Conservation (phyloP, 2,888 invertebrate species). For the Margaritifera margaritifera region DNA sequence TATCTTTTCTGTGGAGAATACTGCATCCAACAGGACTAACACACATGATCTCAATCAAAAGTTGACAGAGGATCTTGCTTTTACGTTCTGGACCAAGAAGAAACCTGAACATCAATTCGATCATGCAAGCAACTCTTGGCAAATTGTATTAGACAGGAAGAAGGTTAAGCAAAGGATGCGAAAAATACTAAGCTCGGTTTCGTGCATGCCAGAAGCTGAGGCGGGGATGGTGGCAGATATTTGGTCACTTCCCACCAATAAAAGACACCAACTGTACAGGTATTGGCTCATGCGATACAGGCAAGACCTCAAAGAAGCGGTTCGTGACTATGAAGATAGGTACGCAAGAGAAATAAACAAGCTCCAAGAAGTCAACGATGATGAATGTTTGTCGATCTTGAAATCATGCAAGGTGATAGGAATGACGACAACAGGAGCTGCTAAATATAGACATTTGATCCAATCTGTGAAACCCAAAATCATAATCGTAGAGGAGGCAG, state of each 20-base stretch:
- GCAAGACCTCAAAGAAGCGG: constrained; percentile 23
- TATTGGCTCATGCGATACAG: constrained; percentile 64
- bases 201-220: constrained; percentile 40
- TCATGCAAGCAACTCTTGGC: too few relatives aligned
- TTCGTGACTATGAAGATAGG: constrained; percentile 24
- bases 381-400: constrained; percentile 54
- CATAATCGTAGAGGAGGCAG: constrained; percentile 87
- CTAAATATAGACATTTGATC: constrained; percentile 56
- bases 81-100: too few relatives aligned
- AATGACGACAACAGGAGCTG: constrained; percentile 72
- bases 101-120: too few relatives aligned
- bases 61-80: too few relatives aligned
- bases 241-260: constrained; percentile 50
- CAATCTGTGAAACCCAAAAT: constrained; percentile 68
- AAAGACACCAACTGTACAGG: constrained; percentile 73
- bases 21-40: background rate
- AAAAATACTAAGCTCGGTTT: too few relatives aligned
- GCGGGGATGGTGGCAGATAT: constrained; percentile 41
- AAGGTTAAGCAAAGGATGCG: too few relatives aligned
- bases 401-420: constrained; percentile 55
- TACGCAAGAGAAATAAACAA: constrained; percentile 35
- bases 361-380: constrained; percentile 38
- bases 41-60: too few relatives aligned
- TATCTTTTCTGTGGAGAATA: background rate
- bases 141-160: too few relatives aligned